These are phyloP conservation scores for Chrysolina oricalcia DNA, from an alignment of 2,888 invertebrate genomes.

Conservation along the genomic window DNA sequence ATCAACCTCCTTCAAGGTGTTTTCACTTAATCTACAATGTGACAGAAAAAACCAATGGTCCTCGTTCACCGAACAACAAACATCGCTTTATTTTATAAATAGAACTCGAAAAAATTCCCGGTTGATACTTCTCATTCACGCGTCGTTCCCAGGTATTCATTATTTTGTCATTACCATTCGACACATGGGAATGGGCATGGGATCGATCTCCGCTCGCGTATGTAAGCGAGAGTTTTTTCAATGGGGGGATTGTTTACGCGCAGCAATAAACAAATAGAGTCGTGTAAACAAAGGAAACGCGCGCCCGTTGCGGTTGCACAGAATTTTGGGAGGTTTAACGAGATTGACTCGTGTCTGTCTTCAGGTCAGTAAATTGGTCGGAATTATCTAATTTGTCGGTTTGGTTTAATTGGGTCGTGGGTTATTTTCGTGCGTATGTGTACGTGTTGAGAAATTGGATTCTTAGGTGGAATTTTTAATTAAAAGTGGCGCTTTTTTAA, in stretches of 20 bases:
- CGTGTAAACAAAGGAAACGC: background rate
- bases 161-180: background rate
- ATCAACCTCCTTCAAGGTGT: background rate
- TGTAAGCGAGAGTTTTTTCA: background rate
- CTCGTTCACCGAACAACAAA: background rate
- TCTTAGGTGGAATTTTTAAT: background rate
- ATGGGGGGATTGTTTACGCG: background rate
- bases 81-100: background rate
- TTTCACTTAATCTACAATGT: background rate
- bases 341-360: conserved; percentile 7
- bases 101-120: background rate
- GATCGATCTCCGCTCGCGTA: background rate
- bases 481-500: background rate
- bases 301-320: background rate
- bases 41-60: background rate
- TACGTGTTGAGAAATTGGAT: background rate
- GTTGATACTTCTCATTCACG: background rate
- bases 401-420: background rate
- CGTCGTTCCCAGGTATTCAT: background rate
- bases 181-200: background rate
- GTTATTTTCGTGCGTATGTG: background rate
- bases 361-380: conserved; percentile 19
- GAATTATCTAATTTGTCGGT: conserved; percentile 29
- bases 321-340: background rate
- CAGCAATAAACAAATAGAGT: background rate